phyloP scores from a whole-genome alignment of 2,113 vertebrate genomes.

The Turnix velox region DNA sequence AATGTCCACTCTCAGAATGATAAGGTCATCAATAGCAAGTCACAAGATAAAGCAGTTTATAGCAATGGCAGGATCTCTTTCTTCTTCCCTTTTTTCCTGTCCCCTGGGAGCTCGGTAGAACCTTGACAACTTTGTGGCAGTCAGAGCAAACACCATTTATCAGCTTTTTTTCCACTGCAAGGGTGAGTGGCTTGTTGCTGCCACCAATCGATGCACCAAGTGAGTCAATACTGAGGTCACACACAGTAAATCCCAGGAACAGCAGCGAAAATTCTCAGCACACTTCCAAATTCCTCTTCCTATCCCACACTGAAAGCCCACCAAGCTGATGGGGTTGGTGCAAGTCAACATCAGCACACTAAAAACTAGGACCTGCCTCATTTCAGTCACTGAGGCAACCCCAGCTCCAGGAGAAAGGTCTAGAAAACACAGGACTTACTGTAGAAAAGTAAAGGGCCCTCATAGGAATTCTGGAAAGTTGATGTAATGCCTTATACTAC shows the following conservation, averaged over 20 bases:
- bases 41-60: not conserved
- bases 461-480: not conserved
- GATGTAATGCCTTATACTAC: not conserved
- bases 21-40: not conserved
- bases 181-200: not conserved
- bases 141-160: not conserved
- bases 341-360: not conserved
- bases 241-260: not conserved
- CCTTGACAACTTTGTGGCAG: not conserved
- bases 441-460: not conserved
- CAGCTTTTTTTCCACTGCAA: not conserved
- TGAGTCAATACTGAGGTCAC: not conserved
- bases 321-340: not conserved
- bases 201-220: not conserved
- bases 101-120: not conserved
- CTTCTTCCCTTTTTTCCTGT: not conserved
- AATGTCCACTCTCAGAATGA: too few relatives aligned
- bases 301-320: not conserved
- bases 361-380: not conserved
- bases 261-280: not conserved
- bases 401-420: not conserved
- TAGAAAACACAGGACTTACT: not conserved
- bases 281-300: not conserved
- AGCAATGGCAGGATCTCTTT: not conserved
- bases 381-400: not conserved